Conservation (phyloP, 2,797 vertebrate genomes). For the Karalla daura region DNA sequence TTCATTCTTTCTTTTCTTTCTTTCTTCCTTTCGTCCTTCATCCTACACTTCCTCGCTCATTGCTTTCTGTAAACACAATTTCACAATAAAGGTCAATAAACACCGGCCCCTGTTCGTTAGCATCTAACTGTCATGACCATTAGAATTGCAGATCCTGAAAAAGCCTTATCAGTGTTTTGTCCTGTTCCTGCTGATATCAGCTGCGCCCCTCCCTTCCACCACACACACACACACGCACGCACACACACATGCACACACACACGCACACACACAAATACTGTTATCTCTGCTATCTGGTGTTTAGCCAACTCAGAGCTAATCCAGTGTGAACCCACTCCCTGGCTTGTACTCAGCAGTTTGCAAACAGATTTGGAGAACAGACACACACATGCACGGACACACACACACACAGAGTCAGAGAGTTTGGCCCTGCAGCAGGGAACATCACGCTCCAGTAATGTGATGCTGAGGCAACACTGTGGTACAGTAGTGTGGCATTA, state of each 20-base stretch:
- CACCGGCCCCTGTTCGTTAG: conserved; percentile 46
- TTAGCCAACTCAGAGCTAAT: conserved; percentile 81
- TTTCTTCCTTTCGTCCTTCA: neutral
- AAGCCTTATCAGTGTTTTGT: conserved; percentile 75
- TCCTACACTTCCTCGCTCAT: neutral
- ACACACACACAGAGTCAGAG: conserved; percentile 48
- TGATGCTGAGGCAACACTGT: conserved; percentile 73
- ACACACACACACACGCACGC: conserved; percentile 34
- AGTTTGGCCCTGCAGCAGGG: conserved; percentile 76
- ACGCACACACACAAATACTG: conserved; percentile 39
- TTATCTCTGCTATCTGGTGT: conserved; percentile 78
- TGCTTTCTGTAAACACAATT: conserved; percentile 65
- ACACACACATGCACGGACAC: conserved; percentile 40
- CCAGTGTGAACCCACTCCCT: conserved; percentile 78
- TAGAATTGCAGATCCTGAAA: conserved; percentile 62
- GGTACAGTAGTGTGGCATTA: conserved; percentile 69
- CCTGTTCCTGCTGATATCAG: conserved; percentile 76
- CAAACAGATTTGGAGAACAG: conserved; percentile 72
- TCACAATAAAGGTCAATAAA: conserved; percentile 50
- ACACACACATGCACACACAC: conserved; percentile 24
- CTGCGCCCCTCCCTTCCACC: conserved; percentile 17
- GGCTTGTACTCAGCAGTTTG: conserved; percentile 80
- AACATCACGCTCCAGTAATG: conserved; percentile 84
- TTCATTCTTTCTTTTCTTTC: neutral
- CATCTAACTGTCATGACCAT: conserved; percentile 55